A percentile compares a stretch with the other conserved stretches of the same genome.
These are phyloP conservation scores for Fukomys damarensis DNA, from an alignment of 2,113 vertebrate species.

Conservation along the genomic window DNA sequence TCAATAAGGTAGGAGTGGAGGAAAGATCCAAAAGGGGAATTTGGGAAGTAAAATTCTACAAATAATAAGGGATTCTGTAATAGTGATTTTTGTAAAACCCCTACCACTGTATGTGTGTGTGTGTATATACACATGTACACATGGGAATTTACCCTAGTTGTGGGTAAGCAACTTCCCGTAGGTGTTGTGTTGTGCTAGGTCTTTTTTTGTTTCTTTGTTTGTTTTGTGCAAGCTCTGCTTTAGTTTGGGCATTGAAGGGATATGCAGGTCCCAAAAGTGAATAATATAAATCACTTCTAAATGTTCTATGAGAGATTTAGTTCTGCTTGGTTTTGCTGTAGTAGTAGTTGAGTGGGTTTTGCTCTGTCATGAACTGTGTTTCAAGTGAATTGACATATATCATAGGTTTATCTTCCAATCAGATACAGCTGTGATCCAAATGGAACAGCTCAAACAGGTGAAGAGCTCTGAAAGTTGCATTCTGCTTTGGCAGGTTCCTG, in stretches of 20 bases:
- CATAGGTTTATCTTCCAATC: constrained; percentile 9
- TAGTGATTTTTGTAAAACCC: background rate
- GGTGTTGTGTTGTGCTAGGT: background rate
- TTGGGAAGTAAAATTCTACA: background rate
- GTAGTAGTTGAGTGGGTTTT: background rate
- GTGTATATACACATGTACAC: background rate
- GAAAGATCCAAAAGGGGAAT: background rate
- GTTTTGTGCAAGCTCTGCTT: background rate
- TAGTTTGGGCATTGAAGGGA: background rate
- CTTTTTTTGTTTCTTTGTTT: background rate
- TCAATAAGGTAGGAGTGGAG: background rate
- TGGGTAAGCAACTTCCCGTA: background rate
- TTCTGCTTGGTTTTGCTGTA: constrained; percentile 23
- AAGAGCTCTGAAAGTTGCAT: background rate
- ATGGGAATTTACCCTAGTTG: background rate
- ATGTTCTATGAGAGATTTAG: constrained; percentile 8
- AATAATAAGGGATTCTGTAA: background rate
- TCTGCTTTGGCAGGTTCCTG: background rate
- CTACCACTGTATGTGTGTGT: background rate
- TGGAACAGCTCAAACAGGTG: constrained; percentile 11
- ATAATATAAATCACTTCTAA: background rate
- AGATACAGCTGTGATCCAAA: background rate
- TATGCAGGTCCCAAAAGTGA: constrained; percentile 4
- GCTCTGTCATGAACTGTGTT: constrained; percentile 35
- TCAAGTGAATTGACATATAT: background rate